Base-by-base conservation (phyloP, 2,888 invertebrate species). In the Sinhomidia bicolor region DNA sequence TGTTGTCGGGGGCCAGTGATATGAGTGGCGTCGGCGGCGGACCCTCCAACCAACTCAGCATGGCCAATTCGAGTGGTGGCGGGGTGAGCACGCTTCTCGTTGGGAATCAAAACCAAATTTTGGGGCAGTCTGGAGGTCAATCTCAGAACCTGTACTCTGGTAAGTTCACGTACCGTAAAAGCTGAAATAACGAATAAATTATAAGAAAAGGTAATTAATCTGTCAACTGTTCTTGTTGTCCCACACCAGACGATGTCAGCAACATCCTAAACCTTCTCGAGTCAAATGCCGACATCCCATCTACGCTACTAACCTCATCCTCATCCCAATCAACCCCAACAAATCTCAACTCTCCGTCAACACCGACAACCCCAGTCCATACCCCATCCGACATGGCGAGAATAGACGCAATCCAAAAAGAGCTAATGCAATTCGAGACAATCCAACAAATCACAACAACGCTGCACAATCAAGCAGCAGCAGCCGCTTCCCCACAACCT, bases 371-470 rank as follows among this genome's bases (percentile, higher is more conserved):
- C 10, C 36, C 71, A 44, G 47, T 68, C 23, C 85, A 85, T 93
- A 94, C 94, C 84, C 94, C 95, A 92, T 95, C 95, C 93, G 97
- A 97, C 93, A 96, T 96, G 93, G 95, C 96, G 94, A 97, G 97
- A 90, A 98, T 98, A 90, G 97, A 96, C 93, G 97, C 96, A 71
- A 99, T 99, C 93, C 97, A 97, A 93, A 96, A 97, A 93, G 97
- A 97, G 92, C 94, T 99, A 93, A 98, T 98, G 98, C 96, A 96
- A 93, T 96, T 95, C 93, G 97, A 97, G 94, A 95, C 95, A 89
- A 94, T 93, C 85, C 85, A 85, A 17, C 85, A 85, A 41, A 95
- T 94, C 83, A 89, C 88, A 36, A 78, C 85, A 23, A 86, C 81
- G 60, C 32, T 86, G 29, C 80, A 80, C 62, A 81, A 81, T 86